A percentile compares a stretch with the other conserved stretches of the same genome.
Conservation (phyloP, 2,113 vertebrate genomes). For the Grammomys surdaster region DNA sequence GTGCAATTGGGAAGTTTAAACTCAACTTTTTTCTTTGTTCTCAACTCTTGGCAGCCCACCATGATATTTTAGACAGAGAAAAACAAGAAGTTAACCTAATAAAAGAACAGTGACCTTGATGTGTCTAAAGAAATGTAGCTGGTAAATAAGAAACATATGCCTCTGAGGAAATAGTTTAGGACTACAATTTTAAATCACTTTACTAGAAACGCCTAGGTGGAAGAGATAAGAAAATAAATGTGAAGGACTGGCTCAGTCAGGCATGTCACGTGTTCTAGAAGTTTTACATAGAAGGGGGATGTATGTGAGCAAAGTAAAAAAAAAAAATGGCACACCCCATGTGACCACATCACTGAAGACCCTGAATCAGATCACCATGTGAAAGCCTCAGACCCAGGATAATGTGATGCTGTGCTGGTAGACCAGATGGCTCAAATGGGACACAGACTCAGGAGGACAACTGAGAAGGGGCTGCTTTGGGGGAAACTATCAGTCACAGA, state of each 20-base stretch:
- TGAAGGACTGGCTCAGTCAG: neutral
- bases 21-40: slow-evolving; percentile 56
- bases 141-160: slow-evolving; percentile 76
- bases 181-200: slow-evolving; percentile 52
- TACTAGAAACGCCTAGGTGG: slow-evolving; percentile 25
- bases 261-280: neutral
- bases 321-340: neutral
- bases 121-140: slow-evolving; percentile 70
- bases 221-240: neutral
- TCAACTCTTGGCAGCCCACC: slow-evolving; percentile 59
- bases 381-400: neutral
- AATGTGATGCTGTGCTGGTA: neutral
- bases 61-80: slow-evolving; percentile 65
- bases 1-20: slow-evolving; percentile 15
- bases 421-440: neutral
- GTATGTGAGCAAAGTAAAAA: neutral
- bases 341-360: neutral
- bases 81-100: slow-evolving; percentile 71
- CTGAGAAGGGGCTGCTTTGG: neutral
- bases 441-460: neutral
- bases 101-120: slow-evolving; percentile 79
- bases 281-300: neutral
- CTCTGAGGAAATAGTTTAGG: slow-evolving; percentile 34
- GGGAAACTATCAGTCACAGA: too few species aligned
- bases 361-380: neutral